Evolutionary conservation across 2,113 vertebrate genomes (phyloP).

Genomic region (Corythornis madagascariensis): DNA sequence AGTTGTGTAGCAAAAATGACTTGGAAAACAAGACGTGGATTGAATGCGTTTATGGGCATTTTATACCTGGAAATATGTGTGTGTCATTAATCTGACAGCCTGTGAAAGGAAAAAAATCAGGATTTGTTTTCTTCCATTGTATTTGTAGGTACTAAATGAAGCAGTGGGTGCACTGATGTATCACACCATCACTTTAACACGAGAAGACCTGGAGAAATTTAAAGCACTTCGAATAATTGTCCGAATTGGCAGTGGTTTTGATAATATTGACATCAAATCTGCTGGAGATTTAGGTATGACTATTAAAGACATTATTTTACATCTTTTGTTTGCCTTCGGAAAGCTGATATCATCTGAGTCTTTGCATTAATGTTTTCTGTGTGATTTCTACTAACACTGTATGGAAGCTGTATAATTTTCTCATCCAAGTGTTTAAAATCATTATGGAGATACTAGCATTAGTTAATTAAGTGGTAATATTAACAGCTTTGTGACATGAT

Average conservation of each 20-base stretch:
- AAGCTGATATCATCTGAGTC: not conserved
- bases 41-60: not conserved
- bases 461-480: slow-evolving; percentile 51
- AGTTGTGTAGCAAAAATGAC: not conserved
- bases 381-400: not conserved
- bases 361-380: not conserved
- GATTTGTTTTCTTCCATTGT: not conserved
- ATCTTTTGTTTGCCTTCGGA: not conserved
- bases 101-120: not conserved
- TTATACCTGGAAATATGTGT: not conserved
- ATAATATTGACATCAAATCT: slow-evolving; percentile 99
- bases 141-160: slow-evolving; percentile 92
- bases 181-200: slow-evolving; percentile 97
- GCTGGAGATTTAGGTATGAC: slow-evolving; percentile 93
- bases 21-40: not conserved
- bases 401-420: slow-evolving; percentile 17
- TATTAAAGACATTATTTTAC: not conserved
- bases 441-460: slow-evolving; percentile 28
- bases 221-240: slow-evolving; percentile 98
- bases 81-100: not conserved
- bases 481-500: slow-evolving; percentile 22
- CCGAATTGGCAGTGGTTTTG: slow-evolving; percentile 96
- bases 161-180: slow-evolving; percentile 98
- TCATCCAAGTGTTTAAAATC: slow-evolving; percentile 31
- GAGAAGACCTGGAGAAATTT: slow-evolving; percentile 98